Conservation (phyloP, 2,888 invertebrate genomes). For the Ephialtes manifestator region DNA sequence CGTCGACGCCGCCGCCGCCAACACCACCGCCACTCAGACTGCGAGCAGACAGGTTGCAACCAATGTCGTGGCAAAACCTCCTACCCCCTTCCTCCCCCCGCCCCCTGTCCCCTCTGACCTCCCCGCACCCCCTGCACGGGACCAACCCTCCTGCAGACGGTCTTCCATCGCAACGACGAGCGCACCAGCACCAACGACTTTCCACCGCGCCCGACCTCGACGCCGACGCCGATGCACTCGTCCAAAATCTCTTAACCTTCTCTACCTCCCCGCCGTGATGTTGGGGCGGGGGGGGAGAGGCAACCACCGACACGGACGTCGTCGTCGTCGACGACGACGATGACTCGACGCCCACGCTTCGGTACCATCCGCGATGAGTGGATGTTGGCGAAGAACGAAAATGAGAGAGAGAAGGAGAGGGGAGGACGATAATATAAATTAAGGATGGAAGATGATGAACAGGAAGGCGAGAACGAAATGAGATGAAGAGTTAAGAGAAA, state of each 20-base stretch:
- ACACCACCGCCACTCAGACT: conserved; percentile 79
- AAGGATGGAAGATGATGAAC: conserved; percentile 13
- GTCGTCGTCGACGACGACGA: conserved; percentile 14
- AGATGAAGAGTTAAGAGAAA: conserved; percentile 19
- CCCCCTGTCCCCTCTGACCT: too few species aligned
- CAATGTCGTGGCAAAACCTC: conserved; percentile 81
- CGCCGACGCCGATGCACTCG: conserved; percentile 77
- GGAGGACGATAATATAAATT: conserved; percentile 34
- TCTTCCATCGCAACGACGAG: conserved; percentile 62
- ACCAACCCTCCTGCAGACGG: conserved; percentile 48
- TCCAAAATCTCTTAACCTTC: conserved; percentile 82
- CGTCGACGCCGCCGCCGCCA: conserved; percentile 64
- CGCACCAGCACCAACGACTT: conserved; percentile 43
- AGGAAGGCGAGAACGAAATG: conserved; percentile 5
- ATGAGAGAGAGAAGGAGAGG: conserved; percentile 14
- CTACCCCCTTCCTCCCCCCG: too few species aligned
- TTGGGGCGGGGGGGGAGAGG: too few species aligned
- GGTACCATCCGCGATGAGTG: conserved; percentile 41
- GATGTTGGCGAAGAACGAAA: conserved; percentile 25
- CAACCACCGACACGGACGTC: conserved; percentile 26
- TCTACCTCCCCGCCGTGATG: conserved; percentile 53
- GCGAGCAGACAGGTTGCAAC: conserved; percentile 83
- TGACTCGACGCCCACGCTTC: conserved; percentile 39
- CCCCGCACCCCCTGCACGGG: conserved; percentile 54
- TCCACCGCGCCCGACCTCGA: conserved; percentile 14